Evolutionary conservation across 2,113 vertebrate species (phyloP), one percentile per base, ranked within the genome.

Genomic region (Gallinago undulata): DNA sequence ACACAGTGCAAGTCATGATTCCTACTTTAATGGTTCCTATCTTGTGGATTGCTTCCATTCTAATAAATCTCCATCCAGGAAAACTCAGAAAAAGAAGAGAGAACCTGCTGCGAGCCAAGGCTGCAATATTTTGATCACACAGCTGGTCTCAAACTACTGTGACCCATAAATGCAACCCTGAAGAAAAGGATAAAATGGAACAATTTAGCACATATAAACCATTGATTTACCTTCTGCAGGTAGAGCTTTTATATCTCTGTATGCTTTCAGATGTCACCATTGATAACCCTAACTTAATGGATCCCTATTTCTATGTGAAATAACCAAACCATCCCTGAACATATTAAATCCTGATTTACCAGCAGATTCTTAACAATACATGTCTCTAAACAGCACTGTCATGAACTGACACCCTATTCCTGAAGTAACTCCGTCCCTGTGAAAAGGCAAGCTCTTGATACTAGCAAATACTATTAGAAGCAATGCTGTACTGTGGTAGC

Each of bases 161-260:
- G 85, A 94, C 64, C 64, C 27, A 67, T 84, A 95, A 92, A 92
- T 70, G 18, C n/a, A 91, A 43, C 18, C 27, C 45, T 30, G 41
- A 30, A 66, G 73, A 69, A 81, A 70, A 22, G 10, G 33, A 90
- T 62, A 83, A 94, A 89, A 89, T 81, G 4, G 50, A 94, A 90
- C 13, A 63, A 81, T 67, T 84, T 60, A 70, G 13, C 33, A 56
- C 18, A 22, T 31, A 78, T 64, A 92, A 78, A 89, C 35, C 10
- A 48, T 17, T 64, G 48, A 92, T 94, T 92, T 96, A 75, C 43
- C 19, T 82, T 93, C 51, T 84, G 63, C 75, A 88, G 68, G 64
- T 90, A 68, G 47, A 86, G 57, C 13, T 81, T 96, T 75, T 89
- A 90, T 64, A 55, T 43, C 1, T 9, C 56, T 67, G 10, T 74